Percentiles rank a stretch among this genome's conserved stretches.
phyloP scores from a whole-genome alignment of 64 coral and sea anemone genomes.

The Pachyseris speciosa region DNA sequence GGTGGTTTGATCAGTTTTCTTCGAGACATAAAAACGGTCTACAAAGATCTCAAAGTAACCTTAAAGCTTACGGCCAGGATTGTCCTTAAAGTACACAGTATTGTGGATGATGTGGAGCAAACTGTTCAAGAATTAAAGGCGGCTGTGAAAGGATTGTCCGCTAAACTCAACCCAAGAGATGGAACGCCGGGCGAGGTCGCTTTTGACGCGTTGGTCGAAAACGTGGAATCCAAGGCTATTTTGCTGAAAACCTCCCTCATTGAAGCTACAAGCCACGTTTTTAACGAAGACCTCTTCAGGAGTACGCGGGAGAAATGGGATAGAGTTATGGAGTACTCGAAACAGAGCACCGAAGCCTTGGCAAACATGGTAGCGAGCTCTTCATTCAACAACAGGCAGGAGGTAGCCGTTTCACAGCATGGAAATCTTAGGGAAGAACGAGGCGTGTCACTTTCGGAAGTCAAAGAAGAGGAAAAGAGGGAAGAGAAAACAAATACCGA shows the following conservation, averaged over 20 bases:
- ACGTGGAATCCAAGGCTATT: conserved; percentile 57
- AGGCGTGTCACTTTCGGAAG: not conserved
- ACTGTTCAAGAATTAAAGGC: conserved; percentile 81
- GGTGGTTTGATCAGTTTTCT: conserved; percentile 77
- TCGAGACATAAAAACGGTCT: conserved; percentile 79
- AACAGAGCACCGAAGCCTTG: conserved; percentile 22
- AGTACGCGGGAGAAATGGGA: conserved; percentile 47
- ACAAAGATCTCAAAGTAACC: conserved; percentile 88
- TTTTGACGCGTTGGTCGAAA: conserved; percentile 24
- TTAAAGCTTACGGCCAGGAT: conserved; percentile 83
- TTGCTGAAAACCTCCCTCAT: conserved; percentile 54
- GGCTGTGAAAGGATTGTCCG: conserved; percentile 56
- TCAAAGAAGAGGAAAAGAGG: not conserved
- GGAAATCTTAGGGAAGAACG: not conserved
- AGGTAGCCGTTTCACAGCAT: not conserved
- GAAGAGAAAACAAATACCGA: not conserved
- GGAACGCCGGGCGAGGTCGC: not conserved
- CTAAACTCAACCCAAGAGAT: conserved; percentile 11
- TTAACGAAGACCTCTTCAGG: conserved; percentile 58
- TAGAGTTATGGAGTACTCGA: conserved; percentile 14
- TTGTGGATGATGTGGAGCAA: conserved; percentile 87
- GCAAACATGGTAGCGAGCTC: conserved; percentile 22
- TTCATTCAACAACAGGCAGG: not conserved
- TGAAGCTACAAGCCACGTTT: conserved; percentile 22
- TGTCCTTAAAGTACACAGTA: conserved; percentile 88